phyloP scores from a whole-genome alignment of 2,888 invertebrate genomes.

The Brassicogethes aeneus region DNA sequence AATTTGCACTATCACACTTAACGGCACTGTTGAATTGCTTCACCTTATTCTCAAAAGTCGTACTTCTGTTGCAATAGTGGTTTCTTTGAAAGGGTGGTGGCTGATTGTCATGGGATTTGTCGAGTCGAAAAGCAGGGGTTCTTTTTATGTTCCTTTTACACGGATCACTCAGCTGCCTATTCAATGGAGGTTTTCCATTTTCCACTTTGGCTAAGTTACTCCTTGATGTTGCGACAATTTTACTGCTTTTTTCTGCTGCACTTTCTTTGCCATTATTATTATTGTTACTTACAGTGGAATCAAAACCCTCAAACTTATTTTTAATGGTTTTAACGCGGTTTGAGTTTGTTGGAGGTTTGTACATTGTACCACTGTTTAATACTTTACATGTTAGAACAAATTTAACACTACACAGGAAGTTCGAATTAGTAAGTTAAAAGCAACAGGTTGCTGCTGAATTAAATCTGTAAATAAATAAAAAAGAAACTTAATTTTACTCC shows the following conservation, averaged over 20 bases:
- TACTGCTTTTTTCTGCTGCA: too few species aligned
- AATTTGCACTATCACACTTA: slow-evolving; percentile 8
- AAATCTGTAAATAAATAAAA: slow-evolving; percentile 19
- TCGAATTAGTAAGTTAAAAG: slow-evolving; percentile 14
- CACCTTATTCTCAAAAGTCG: slow-evolving; percentile 27
- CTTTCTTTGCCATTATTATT: slow-evolving; percentile 8
- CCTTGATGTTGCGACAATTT: slow-evolving; percentile 9
- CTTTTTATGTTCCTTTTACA: slow-evolving; percentile 44
- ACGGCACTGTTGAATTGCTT: slow-evolving; percentile 27
- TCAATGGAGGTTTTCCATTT: neutral
- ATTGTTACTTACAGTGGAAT: slow-evolving; percentile 13
- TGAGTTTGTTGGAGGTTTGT: slow-evolving; percentile 36
- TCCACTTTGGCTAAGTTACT: neutral
- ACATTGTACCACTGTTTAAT: slow-evolving; percentile 30
- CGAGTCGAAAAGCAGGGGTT: slow-evolving; percentile 48
- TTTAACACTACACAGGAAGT: slow-evolving; percentile 17
- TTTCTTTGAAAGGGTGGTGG: slow-evolving; percentile 20
- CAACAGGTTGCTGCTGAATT: slow-evolving; percentile 20
- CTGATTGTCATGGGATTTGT: slow-evolving; percentile 30
- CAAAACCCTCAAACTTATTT: slow-evolving; percentile 50
- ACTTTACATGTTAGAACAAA: neutral
- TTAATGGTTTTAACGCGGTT: slow-evolving; percentile 55
- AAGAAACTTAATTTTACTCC: slow-evolving; percentile 11
- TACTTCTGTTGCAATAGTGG: slow-evolving; percentile 20
- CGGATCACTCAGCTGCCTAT: slow-evolving; percentile 39